Percentiles rank a stretch among this genome's conserved stretches.
Conservation (phyloP, 2,113 vertebrate genomes). For the Eonycteris spelaea region DNA sequence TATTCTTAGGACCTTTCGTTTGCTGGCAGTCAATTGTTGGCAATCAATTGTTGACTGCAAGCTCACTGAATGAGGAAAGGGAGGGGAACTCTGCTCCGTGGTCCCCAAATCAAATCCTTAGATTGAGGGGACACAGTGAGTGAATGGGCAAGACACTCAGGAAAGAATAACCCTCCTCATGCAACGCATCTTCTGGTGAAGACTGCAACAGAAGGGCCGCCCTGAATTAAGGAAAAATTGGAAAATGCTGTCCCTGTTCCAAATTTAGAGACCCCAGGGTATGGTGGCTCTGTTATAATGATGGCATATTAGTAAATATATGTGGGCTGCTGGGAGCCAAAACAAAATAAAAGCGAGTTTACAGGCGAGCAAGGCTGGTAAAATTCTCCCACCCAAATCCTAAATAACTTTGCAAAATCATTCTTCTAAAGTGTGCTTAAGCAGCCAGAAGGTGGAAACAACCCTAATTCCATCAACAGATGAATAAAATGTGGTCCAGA, state of each 20-base stretch:
- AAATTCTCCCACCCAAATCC: neutral
- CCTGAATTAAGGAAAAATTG: neutral
- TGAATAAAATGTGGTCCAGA: neutral
- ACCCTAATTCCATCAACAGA: neutral
- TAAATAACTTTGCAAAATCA: neutral
- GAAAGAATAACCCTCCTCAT: neutral
- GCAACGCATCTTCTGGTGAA: neutral
- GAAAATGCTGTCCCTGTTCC: neutral
- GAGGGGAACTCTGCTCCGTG: neutral
- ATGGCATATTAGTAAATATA: neutral
- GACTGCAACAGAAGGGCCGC: neutral
- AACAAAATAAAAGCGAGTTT: neutral
- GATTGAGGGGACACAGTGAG: neutral
- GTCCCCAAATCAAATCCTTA: neutral
- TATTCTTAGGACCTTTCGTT: neutral
- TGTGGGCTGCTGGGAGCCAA: neutral
- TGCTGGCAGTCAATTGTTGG: neutral
- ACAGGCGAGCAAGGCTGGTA: neutral
- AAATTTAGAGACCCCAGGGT: neutral
- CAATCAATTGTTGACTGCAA: neutral
- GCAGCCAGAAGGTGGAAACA: neutral
- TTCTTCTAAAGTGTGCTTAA: neutral
- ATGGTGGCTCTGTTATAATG: neutral
- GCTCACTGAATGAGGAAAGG: neutral
- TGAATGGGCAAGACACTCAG: neutral